Percentiles rank a stretch among this genome's conserved stretches.
phyloP scores from a whole-genome alignment of 2,888 invertebrate genomes.

The Thalpophila matura region DNA sequence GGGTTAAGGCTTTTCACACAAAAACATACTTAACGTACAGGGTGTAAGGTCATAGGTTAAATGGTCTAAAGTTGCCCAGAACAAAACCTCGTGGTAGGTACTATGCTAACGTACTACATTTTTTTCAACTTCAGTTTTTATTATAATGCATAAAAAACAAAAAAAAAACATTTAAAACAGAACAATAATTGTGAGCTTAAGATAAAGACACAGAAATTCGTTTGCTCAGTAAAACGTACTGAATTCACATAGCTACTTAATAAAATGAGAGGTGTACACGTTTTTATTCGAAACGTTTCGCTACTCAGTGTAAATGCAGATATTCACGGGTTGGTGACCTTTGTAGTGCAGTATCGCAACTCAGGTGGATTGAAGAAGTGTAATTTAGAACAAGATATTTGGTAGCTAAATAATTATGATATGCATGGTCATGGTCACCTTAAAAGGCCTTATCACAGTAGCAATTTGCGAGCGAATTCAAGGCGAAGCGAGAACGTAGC shows the following conservation, averaged over 20 bases:
- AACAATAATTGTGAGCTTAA: constrained; percentile 32
- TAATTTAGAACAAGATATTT: not conserved
- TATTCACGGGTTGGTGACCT: constrained; percentile 57
- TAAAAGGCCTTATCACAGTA: too few species aligned
- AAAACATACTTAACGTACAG: too few species aligned
- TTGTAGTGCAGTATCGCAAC: constrained; percentile 34
- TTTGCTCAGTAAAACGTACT: constrained; percentile 32
- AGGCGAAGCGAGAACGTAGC: too few species aligned
- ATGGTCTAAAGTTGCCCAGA: too few species aligned
- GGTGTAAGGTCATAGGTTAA: too few species aligned
- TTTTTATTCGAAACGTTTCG: constrained; percentile 57
- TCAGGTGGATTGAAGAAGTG: constrained; percentile 35
- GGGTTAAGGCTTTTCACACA: too few species aligned
- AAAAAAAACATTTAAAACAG: not conserved
- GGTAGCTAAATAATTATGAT: not conserved
- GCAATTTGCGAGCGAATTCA: too few species aligned
- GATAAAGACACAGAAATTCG: constrained; percentile 31
- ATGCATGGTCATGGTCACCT: too few species aligned
- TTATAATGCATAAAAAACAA: constrained; percentile 12
- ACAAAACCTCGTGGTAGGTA: too few species aligned
- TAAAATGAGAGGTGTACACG: constrained; percentile 46
- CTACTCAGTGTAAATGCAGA: constrained; percentile 60
- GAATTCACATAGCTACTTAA: constrained; percentile 43
- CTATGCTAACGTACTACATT: too few species aligned
- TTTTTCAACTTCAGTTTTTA: too few species aligned